Evolutionary conservation across 1,140 invertebrate species (phyloP).

Genomic region (Hyphantria cunea): DNA sequence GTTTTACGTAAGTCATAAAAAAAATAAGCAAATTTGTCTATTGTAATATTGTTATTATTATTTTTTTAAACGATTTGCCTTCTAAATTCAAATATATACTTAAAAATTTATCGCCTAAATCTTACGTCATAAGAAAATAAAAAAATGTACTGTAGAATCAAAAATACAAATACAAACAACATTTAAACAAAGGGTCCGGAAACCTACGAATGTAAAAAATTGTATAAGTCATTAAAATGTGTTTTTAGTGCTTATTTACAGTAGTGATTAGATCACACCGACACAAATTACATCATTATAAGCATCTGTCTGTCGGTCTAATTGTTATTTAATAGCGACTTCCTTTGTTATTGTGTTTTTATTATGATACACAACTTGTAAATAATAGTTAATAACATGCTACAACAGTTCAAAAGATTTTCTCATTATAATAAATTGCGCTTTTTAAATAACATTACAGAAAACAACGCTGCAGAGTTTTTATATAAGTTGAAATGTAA

Average conservation of each 20-base stretch:
- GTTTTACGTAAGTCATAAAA: too few species aligned
- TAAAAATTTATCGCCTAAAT: too few species aligned
- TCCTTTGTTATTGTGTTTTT: constrained; percentile 39
- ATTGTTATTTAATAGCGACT: constrained; percentile 51
- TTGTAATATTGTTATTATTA: too few species aligned
- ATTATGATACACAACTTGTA: constrained; percentile 30
- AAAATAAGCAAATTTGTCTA: too few species aligned
- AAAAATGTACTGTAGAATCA: constrained; percentile 27
- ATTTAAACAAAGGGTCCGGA: constrained; percentile 7
- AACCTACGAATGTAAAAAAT: not conserved
- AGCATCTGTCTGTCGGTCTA: constrained; percentile 26
- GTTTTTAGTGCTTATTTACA: constrained; percentile 13
- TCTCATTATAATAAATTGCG: constrained; percentile 22
- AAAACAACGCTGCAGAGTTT: too few species aligned
- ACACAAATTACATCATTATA: constrained; percentile 31
- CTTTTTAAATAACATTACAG: not conserved
- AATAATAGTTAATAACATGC: constrained; percentile 18
- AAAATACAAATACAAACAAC: not conserved
- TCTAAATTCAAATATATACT: too few species aligned
- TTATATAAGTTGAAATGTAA: too few species aligned
- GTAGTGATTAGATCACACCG: constrained; percentile 31
- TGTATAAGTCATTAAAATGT: not conserved
- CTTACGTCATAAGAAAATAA: too few species aligned
- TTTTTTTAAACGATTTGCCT: too few species aligned
- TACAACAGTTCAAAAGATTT: constrained; percentile 20